A percentile compares a stretch with the other conserved stretches of the same genome.
These are phyloP conservation scores for Urocynchramus pylzowi DNA, from an alignment of 2,113 vertebrate species.

Conservation along the genomic window DNA sequence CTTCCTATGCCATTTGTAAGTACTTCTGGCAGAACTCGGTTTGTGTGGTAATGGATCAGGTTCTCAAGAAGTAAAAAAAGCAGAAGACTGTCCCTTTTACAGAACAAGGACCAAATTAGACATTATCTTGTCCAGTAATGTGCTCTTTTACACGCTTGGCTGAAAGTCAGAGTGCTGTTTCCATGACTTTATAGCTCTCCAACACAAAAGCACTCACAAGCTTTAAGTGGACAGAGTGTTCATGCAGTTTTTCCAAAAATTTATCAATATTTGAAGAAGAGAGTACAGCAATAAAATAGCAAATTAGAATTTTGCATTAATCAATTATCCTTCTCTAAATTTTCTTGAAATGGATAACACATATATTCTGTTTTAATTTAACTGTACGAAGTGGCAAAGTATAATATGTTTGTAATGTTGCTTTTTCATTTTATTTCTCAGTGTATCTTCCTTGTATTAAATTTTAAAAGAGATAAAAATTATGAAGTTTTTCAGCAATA, in stretches of 20 bases:
- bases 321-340: background rate
- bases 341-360: background rate
- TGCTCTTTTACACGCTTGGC: background rate
- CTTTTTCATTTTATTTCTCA: background rate
- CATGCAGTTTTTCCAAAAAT: background rate
- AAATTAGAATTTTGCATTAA: background rate
- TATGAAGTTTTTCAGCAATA: background rate
- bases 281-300: too few relatives aligned
- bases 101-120: background rate
- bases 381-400: background rate
- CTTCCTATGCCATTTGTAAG: background rate
- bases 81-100: background rate
- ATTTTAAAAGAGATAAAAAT: background rate
- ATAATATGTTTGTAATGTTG: background rate
- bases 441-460: background rate
- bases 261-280: background rate
- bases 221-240: background rate
- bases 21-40: background rate
- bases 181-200: background rate
- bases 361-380: background rate
- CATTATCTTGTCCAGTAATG: background rate
- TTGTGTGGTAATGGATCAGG: background rate
- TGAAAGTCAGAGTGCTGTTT: background rate
- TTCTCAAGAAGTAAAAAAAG: background rate
- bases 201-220: background rate